Base-by-base conservation (phyloP, 2,113 vertebrate genomes). In the Mixornis gularis region DNA sequence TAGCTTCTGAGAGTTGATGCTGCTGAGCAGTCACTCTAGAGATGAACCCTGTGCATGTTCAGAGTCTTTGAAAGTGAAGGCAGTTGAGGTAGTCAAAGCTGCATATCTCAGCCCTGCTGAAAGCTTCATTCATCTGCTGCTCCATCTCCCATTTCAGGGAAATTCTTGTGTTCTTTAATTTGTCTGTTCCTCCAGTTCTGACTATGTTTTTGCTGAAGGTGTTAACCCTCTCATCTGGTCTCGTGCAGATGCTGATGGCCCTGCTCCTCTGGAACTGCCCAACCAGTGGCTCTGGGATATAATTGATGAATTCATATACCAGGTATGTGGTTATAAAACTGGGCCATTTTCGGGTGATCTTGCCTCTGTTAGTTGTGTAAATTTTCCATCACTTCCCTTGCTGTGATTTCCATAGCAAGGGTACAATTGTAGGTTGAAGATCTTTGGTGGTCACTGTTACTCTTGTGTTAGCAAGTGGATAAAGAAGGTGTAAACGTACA, bases 221-320 rank as follows among this genome's bases (percentile, higher is more conserved):
- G 3, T 72, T 89, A 70, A 79, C 12, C 24, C 14, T 70, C n/a
- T 79, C 10, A 8, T 51, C 19, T 73, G 0, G 66, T 84, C 10
- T 93, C 36, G 17, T 94, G 20, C 95, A 99, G 99, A 99, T 97
- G 99, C 99, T 69, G 99, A 99, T 96, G 99, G 99, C 9, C 99
- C 99, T 5, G 99, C 99, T 79, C 99, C 99, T 32, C 95, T 99
- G 74, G 99, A 99, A 85, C 98, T 99, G 20, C 99, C 99, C 53
- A 99, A 99, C 96, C 99, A 99, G 92, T 99, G 99, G 99, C 98
- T 99, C 17, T 99, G 99, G 99, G 99, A 99, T 96, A 99, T 99
- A 80, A 99, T 99, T 5, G 99, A 99, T 96, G 99, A 99, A 93
- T 99, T 99, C 96, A 99, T 99, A 95, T 99, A 99, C 93, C 99